Evolutionary conservation across 2,113 vertebrate genomes (phyloP).

Genomic region (Lota lota): DNA sequence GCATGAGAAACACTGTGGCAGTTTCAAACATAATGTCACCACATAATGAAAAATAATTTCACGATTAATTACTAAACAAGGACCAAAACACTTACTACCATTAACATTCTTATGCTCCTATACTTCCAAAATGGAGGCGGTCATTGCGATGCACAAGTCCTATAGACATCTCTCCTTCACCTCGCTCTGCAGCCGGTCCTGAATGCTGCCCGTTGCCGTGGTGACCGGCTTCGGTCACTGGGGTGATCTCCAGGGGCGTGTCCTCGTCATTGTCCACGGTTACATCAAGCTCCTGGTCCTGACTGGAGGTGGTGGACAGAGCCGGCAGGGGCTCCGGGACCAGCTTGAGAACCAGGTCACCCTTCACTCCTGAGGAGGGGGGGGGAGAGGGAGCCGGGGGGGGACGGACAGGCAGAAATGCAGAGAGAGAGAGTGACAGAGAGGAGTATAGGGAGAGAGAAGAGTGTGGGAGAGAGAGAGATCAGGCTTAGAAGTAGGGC

Average conservation of each 20-base stretch:
- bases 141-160: background rate
- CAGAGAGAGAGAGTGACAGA: no score
- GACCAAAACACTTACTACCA: no score
- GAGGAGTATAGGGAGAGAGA: no score
- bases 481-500: no score
- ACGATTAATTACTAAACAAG: no score
- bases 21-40: no score
- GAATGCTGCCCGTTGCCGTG: conserved; percentile 1
- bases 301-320: conserved; percentile 57
- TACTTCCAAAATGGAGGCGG: no score
- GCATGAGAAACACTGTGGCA: no score
- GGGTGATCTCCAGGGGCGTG: conserved; percentile 42
- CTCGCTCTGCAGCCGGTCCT: conserved; percentile 21
- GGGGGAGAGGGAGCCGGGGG: background rate
- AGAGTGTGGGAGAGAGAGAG: no score
- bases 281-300: conserved; percentile 85
- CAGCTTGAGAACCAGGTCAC: conserved; percentile 80
- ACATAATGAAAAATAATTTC: no score
- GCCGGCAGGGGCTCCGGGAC: conserved; percentile 86
- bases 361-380: conserved; percentile 75
- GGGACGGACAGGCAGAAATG: background rate
- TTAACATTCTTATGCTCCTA: background rate
- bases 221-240: conserved; percentile 17
- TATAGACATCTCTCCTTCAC: conserved; percentile 33
- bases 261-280: conserved; percentile 68